Evolutionary conservation across 1,140 invertebrate species (phyloP).

Genomic region (Drosophila tristis): DNA sequence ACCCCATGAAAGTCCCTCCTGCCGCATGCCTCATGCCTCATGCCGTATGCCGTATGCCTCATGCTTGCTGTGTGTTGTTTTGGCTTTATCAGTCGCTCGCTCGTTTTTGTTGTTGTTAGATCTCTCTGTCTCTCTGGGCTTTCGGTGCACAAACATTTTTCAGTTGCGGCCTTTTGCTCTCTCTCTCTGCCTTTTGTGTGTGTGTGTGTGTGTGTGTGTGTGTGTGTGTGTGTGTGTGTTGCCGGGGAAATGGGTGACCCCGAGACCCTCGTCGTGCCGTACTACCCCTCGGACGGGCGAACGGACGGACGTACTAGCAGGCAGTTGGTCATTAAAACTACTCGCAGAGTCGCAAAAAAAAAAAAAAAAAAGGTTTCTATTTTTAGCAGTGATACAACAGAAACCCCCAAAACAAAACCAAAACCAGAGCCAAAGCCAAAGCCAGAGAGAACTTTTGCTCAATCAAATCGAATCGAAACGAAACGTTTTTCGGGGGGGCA

Average conservation of each 20-base stretch:
- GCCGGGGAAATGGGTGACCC: conserved; percentile 41
- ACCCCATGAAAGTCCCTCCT: too few species aligned
- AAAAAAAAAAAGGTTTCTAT: conserved; percentile 66
- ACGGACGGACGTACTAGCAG: conserved; percentile 37
- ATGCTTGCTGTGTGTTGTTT: neutral
- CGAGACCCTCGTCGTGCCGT: conserved; percentile 25
- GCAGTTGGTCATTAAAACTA: conserved; percentile 63
- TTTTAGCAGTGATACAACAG: conserved; percentile 74
- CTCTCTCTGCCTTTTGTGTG: neutral
- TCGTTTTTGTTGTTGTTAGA: too few species aligned
- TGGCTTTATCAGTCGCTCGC: conserved; percentile 30
- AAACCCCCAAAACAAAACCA: conserved; percentile 42
- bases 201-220: neutral
- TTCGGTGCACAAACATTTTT: conserved; percentile 36
- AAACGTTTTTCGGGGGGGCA: conserved; percentile 3
- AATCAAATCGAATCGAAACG: conserved; percentile 23
- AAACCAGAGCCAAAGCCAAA: conserved; percentile 35
- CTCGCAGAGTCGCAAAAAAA: conserved; percentile 34
- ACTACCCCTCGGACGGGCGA: conserved; percentile 18
- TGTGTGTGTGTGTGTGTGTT: neutral
- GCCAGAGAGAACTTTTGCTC: conserved; percentile 8
- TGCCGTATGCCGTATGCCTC: neutral
- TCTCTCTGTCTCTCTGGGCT: too few species aligned
- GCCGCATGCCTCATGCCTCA: neutral
- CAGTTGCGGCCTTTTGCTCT: conserved; percentile 13